Percentiles rank a stretch among this genome's conserved stretches.
These are phyloP conservation scores for Tapirus indicus DNA, from an alignment of 2,797 vertebrate species.

Conservation along the genomic window DNA sequence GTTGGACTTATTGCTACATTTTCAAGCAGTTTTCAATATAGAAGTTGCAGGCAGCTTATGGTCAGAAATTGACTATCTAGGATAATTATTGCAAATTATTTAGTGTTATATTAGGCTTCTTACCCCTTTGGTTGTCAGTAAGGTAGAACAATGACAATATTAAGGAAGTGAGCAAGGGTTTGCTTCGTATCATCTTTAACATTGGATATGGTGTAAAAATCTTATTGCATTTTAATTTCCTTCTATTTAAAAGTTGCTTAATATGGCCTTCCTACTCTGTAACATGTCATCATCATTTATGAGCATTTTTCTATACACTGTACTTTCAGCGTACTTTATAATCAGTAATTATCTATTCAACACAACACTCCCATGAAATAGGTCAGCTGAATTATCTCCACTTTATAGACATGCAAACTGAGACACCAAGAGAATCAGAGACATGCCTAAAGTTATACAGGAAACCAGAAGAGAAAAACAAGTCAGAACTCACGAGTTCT, in stretches of 20 bases:
- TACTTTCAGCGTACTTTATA: slow-evolving; percentile 14
- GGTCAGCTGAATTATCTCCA: slow-evolving; percentile 27
- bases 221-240: slow-evolving; percentile 10
- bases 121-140: neutral
- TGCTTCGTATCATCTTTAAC: neutral
- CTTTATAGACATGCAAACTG: slow-evolving; percentile 6
- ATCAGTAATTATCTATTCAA: slow-evolving; percentile 64
- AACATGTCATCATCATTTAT: slow-evolving; percentile 49
- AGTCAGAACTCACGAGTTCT: slow-evolving; percentile 17
- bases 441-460: neutral
- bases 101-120: neutral
- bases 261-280: neutral
- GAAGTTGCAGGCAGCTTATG: neutral
- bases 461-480: slow-evolving; percentile 14
- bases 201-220: neutral
- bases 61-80: neutral
- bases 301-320: slow-evolving; percentile 5
- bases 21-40: neutral
- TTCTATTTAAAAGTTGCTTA: slow-evolving; percentile 37
- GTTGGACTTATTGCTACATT: neutral
- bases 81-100: slow-evolving; percentile 10
- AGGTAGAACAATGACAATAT: neutral
- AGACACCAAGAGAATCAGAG: slow-evolving; percentile 10
- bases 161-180: neutral
- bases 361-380: slow-evolving; percentile 39